Evolutionary conservation across 2,113 vertebrate species (phyloP), one percentile per base, ranked within the genome.

Genomic region (Gambusia affinis): DNA sequence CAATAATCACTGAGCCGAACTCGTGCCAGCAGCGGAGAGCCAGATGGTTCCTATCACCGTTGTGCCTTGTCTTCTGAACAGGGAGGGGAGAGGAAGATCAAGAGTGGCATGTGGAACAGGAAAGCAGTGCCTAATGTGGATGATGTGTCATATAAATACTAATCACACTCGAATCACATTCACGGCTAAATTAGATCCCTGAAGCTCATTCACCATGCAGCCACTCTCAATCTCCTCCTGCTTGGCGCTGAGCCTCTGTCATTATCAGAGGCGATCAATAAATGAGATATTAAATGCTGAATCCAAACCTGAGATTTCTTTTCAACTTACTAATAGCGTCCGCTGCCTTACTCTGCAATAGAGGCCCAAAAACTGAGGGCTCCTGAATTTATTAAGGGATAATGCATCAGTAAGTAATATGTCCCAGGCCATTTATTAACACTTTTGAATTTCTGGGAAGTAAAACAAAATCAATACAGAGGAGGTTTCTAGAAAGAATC

Each of bases 141-240:
- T 85, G 88, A 91, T 91, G 85, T 91, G 87, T 92, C 88, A 92
- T 83, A 92, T 88, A 90, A 91, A 91, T 90, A 90, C 84, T 87
- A 92, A 93, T 92, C 85, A 89, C 28, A 44, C 80, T 80, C 75
- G 71, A 87, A 84, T 88, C 86, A 85, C 88, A 85, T 88, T 82
- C 88, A 86, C 84, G 71, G 87, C 81, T 85, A 88, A 92, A 90
- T 88, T 75, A 91, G 87, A 85, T 87, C 87, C 87, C 84, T 76
- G 51, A 92, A 91, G 85, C 85, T 81, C 85, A 37, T 85, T 73
- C 76, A 76, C 79, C 15, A 61, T 73, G 10, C 87, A 64, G 89
- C 85, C 79, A 83, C 89, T 83, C 79, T 79, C 73, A 70, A 51
- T 81, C 85, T 73, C 70, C 76, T 66, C 62, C 68, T 73, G 78